Conservation (phyloP, 2,113 vertebrate genomes). For the Pseudorhombus dupliciocellatus region DNA sequence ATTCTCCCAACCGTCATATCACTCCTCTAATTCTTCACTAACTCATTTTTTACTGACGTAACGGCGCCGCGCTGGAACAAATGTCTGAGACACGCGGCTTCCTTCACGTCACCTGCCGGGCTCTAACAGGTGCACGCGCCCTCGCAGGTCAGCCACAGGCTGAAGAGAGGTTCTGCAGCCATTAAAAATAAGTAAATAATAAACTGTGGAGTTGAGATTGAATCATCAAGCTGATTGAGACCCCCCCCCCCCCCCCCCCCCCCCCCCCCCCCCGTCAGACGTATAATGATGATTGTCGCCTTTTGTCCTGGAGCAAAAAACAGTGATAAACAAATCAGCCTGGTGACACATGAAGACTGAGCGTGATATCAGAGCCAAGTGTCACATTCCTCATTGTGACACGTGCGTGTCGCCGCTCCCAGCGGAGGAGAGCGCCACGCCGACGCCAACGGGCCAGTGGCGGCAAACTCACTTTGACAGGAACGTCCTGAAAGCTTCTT, state of each 20-base stretch:
- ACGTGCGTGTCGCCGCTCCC: conserved; percentile 68
- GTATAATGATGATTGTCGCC: conserved; percentile 65
- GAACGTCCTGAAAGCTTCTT: conserved; percentile 45
- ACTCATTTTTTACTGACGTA: conserved; percentile 4
- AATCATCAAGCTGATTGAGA: conserved; percentile 62
- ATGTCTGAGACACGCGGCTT: conserved; percentile 62
- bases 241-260: too few relatives aligned
- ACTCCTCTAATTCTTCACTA: conserved; percentile 7
- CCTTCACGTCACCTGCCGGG: conserved; percentile 75
- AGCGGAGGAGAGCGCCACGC: conserved; percentile 51
- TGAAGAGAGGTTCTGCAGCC: conserved; percentile 37
- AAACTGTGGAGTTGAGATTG: conserved; percentile 56
- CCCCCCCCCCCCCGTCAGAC: too few relatives aligned
- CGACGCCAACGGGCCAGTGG: conserved; percentile 36
- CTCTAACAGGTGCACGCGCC: too few relatives aligned
- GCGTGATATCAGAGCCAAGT: conserved; percentile 70
- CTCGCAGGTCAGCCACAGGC: too few relatives aligned
- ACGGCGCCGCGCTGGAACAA: conserved; percentile 48
- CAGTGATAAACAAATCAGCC: conserved; percentile 51
- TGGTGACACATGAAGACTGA: conserved; percentile 48
- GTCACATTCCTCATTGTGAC: conserved; percentile 77
- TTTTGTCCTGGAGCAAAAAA: conserved; percentile 68
- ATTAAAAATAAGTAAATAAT: conserved; percentile 42
- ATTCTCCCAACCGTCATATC: conserved; percentile 32
- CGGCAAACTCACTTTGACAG: conserved; percentile 33